A percentile compares a stretch with the other conserved stretches of the same genome.
Conservation (phyloP, 2,888 invertebrate species). For the Pterostichus niger region DNA sequence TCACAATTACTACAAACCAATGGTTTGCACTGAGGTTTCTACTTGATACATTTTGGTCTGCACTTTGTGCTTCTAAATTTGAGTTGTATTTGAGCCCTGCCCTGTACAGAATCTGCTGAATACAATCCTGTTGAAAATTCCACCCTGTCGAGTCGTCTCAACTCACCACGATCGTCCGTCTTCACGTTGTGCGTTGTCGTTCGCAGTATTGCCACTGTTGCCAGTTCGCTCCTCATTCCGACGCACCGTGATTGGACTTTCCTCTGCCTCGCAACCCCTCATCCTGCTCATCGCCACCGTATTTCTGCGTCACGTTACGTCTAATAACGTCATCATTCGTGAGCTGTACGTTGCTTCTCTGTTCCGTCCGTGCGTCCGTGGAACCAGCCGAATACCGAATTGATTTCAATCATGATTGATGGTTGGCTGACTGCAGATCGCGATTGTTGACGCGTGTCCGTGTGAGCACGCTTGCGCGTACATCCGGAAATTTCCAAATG, state of each 20-base stretch:
- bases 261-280: background rate
- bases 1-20: no score
- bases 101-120: background rate
- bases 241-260: background rate
- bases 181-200: slow-evolving; percentile 3
- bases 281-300: background rate
- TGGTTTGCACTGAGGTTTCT: no score
- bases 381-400: slow-evolving; percentile 44
- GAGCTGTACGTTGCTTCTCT: background rate
- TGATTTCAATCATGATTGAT: slow-evolving; percentile 63
- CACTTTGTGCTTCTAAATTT: no score
- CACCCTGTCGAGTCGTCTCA: slow-evolving; percentile 1
- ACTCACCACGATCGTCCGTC: slow-evolving; percentile 7
- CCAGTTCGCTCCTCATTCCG: slow-evolving; percentile 5
- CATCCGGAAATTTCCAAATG: slow-evolving; percentile 19
- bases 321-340: slow-evolving; percentile 35
- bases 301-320: slow-evolving; percentile 15
- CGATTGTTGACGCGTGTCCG: slow-evolving; percentile 37
- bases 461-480: background rate
- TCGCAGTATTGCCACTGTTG: background rate
- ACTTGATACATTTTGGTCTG: no score
- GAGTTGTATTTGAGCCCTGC: background rate
- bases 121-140: background rate
- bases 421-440: slow-evolving; percentile 42
- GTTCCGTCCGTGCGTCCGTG: background rate